These are phyloP conservation scores for Spialia ferax DNA, from an alignment of 2,888 invertebrate species.

Conservation along the genomic window DNA sequence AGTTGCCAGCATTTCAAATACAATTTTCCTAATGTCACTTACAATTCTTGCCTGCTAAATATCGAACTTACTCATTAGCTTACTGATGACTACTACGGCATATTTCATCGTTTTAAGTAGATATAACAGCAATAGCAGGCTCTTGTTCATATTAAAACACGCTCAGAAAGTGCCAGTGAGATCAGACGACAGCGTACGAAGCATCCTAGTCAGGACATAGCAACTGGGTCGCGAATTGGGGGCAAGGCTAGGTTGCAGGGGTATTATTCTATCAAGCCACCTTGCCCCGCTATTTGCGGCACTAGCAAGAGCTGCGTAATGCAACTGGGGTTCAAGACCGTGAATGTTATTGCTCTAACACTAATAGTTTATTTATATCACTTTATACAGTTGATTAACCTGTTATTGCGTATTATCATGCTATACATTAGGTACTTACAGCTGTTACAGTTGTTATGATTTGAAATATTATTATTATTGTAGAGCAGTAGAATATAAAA, in stretches of 20 bases:
- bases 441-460: no score
- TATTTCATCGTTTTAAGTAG: no score
- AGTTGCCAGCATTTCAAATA: no score
- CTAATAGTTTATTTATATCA: background rate
- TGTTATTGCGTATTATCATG: background rate
- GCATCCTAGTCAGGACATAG: conserved; percentile 70
- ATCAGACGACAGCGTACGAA: conserved; percentile 42
- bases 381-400: background rate
- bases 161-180: background rate
- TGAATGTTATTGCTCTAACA: conserved; percentile 2
- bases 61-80: no score
- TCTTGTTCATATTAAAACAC: background rate
- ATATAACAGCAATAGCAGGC: background rate
- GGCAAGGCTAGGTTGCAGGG: conserved; percentile 71
- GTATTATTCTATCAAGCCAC: conserved; percentile 80
- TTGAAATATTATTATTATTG: no score
- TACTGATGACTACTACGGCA: no score
- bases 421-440: no score
- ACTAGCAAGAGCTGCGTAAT: conserved; percentile 39
- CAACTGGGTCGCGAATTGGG: conserved; percentile 75
- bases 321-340: conserved; percentile 24
- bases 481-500: no score
- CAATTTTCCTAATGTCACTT: no score
- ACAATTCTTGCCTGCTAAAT: no score
- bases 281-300: conserved; percentile 47